Conservation (phyloP, 2,888 invertebrate genomes). For the Spilarctia lutea region DNA sequence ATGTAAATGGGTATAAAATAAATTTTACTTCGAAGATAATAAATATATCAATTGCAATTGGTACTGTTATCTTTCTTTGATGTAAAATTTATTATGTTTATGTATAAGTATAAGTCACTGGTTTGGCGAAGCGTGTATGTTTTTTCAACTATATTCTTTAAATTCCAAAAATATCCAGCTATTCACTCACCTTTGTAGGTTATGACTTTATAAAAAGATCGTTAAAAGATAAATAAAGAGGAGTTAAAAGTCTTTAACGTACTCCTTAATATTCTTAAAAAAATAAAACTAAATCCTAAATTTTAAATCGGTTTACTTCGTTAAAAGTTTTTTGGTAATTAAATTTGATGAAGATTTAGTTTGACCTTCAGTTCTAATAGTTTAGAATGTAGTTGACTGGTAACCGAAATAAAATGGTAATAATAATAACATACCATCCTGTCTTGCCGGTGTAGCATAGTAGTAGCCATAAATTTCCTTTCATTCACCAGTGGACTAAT, state of each 20-base stretch:
- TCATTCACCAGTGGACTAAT: too few species aligned
- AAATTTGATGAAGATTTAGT: neutral
- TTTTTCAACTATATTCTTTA: too few species aligned
- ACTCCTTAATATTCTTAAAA: neutral
- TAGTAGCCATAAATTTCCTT: too few species aligned
- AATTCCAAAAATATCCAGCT: too few species aligned
- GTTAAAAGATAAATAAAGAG: neutral
- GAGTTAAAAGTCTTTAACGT: neutral
- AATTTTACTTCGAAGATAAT: neutral
- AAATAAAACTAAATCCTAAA: neutral
- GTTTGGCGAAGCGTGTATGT: too few species aligned
- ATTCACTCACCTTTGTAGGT: too few species aligned
- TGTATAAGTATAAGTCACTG: too few species aligned
- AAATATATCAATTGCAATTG: neutral
- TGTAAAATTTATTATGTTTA: neutral
- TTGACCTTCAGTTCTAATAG: neutral
- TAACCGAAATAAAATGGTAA: neutral
- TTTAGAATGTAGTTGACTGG: neutral
- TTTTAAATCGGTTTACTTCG: neutral
- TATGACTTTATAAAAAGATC: too few species aligned
- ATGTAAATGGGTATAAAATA: neutral
- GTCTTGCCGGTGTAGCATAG: too few species aligned
- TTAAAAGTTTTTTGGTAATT: neutral
- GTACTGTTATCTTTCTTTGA: neutral
- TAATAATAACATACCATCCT: too few species aligned